Evolutionary conservation across 2,888 invertebrate genomes (phyloP).

Genomic region (Drosophila setosimentum): DNA sequence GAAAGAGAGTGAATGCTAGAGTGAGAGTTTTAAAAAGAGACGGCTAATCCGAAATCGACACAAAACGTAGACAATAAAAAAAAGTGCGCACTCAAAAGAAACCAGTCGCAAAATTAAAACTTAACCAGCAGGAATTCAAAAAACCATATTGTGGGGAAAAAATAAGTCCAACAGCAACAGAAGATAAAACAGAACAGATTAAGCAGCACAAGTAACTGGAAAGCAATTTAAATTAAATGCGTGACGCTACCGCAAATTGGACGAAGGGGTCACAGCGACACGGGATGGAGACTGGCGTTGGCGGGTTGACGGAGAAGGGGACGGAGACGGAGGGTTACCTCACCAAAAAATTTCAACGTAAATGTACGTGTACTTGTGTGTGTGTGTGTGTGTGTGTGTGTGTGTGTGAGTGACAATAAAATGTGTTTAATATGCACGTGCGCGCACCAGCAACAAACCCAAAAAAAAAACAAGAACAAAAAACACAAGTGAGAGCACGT

Average conservation of each 20-base stretch:
- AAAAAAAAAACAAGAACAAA: slow-evolving; percentile 11
- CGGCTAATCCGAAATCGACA: slow-evolving; percentile 30
- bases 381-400: slow-evolving; percentile 37
- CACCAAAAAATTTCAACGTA: slow-evolving; percentile 50
- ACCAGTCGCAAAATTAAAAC: slow-evolving; percentile 50
- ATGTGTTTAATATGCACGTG: slow-evolving; percentile 74
- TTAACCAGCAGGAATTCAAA: slow-evolving; percentile 36
- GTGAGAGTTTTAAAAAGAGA: slow-evolving; percentile 9
- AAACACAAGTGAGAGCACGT: not conserved
- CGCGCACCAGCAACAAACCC: slow-evolving; percentile 37
- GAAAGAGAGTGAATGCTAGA: slow-evolving; percentile 8
- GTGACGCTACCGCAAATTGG: slow-evolving; percentile 56
- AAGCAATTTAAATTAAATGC: slow-evolving; percentile 75
- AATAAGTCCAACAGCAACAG: slow-evolving; percentile 11
- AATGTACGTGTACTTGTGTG: slow-evolving; percentile 32
- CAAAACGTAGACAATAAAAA: slow-evolving; percentile 17
- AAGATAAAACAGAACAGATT: slow-evolving; percentile 12
- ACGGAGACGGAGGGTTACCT: not conserved
- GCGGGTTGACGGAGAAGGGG: not conserved
- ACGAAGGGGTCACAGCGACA: slow-evolving; percentile 19
- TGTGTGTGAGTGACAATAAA: slow-evolving; percentile 64
- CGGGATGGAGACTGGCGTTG: not conserved
- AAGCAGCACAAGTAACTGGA: slow-evolving; percentile 36
- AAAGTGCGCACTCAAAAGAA: slow-evolving; percentile 39
- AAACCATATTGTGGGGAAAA: slow-evolving; percentile 1